Conservation (phyloP, 2,797 vertebrate genomes). For the Antennarius maculatus region DNA sequence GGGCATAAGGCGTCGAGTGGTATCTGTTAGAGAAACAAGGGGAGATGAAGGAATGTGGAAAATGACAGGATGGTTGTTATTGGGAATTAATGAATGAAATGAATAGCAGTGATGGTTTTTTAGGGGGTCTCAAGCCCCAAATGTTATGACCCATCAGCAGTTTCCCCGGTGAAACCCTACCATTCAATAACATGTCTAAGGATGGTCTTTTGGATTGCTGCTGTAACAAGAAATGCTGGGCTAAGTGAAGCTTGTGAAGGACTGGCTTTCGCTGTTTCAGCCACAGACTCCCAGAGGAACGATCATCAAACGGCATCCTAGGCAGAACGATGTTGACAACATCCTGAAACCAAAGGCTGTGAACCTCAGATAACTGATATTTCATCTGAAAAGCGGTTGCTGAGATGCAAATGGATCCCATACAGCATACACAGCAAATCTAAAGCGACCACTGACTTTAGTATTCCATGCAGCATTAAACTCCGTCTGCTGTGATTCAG, state of each 20-base stretch:
- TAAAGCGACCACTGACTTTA: conserved; percentile 68
- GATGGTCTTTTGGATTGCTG: conserved; percentile 53
- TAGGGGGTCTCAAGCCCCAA: conserved; percentile 3
- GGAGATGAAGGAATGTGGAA: conserved; percentile 14
- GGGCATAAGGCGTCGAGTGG: conserved; percentile 10
- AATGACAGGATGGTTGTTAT: conserved; percentile 17
- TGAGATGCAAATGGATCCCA: conserved; percentile 58
- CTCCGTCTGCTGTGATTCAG: conserved; percentile 26
- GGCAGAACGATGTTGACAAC: conserved; percentile 67
- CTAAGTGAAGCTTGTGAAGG: conserved; percentile 71
- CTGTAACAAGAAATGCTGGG: conserved; percentile 61
- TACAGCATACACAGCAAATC: conserved; percentile 70
- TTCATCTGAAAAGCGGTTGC: conserved; percentile 61
- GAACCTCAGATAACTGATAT: conserved; percentile 68
- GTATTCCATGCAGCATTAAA: conserved; percentile 56
- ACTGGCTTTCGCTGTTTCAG: conserved; percentile 66
- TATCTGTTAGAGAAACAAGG: not conserved
- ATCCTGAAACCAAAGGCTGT: conserved; percentile 73
- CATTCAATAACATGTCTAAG: conserved; percentile 63
- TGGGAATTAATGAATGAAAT: not conserved
- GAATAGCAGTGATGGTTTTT: too few species aligned
- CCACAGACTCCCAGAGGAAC: conserved; percentile 60
- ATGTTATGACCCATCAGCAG: conserved; percentile 19
- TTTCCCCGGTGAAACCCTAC: not conserved
- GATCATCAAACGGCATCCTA: conserved; percentile 67